Base-by-base conservation (phyloP, 2,797 vertebrate species). In the Mormyrus proboscirostris region DNA sequence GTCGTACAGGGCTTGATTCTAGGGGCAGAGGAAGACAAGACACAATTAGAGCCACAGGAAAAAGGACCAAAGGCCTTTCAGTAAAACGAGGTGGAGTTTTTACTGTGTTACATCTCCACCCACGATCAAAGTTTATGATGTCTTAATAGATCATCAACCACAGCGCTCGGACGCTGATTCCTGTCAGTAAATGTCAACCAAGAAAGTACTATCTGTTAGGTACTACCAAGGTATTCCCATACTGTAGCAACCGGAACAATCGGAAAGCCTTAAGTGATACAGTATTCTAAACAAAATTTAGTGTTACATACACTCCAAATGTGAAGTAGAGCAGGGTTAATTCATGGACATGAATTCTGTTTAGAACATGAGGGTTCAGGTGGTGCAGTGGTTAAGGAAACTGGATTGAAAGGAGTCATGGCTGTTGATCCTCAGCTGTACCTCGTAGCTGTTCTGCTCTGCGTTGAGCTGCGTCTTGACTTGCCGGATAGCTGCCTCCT, bases 381-480 rank as follows among this genome's bases (percentile, higher is more conserved):
- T 22, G 25, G 62, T 1, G 9, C 25, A 29, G 62, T 65, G 62
- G 10, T 22, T 44, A 29, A 57, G 8, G 25, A 59, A 6, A 41
- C 2, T 87, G 47, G 3, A 25, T 33, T 1, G 9, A 86, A 51
- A 33, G 9, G 33, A 86, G 29, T 29, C 25, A 59, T 4, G 25
- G 50, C 9, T 3, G 25, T 38, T 0, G 7, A n/a, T 69, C 91
- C 90, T 87, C 91, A 88, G 90, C 88, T 92, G 44, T 91, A 95
- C 95, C 94, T 96, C 95, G n/a, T 94, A 95, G 53, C 92, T 94
- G 12, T 95, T 96, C 90, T 97, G 96, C 25, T 96, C 96, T 22
- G 95, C 94, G 86, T 95, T 95, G 38, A 97, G 95, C 90, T 97
- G 96, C 44, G 96, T 96, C 90, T 95, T 96, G 84, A 97, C 96